Conservation (phyloP, 1,140 invertebrate species). For the Dendroctonus ponderosae region DNA sequence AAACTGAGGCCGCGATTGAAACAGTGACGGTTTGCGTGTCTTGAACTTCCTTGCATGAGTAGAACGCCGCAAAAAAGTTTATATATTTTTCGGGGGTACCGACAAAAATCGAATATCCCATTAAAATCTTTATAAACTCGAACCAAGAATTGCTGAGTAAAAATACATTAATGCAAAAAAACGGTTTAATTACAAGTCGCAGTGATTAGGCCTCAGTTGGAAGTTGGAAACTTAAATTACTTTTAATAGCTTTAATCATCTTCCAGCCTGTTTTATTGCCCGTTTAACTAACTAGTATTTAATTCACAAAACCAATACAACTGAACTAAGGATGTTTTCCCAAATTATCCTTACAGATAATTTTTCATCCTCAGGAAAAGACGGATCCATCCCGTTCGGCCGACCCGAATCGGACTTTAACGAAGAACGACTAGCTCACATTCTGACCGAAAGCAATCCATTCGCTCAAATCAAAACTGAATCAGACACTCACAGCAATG, state of each 20-base stretch:
- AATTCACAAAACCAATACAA: background rate
- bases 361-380: slow-evolving; percentile 69
- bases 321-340: slow-evolving; percentile 24
- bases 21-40: slow-evolving; percentile 21
- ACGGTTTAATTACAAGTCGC: background rate
- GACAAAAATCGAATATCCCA: slow-evolving; percentile 23
- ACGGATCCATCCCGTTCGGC: slow-evolving; percentile 72
- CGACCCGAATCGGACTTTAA: slow-evolving; percentile 78
- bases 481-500: slow-evolving; percentile 69
- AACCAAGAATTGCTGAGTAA: slow-evolving; percentile 15
- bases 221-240: too few relatives aligned
- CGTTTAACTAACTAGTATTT: background rate
- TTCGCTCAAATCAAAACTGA: slow-evolving; percentile 55
- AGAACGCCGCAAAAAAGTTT: slow-evolving; percentile 28
- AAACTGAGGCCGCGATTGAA: slow-evolving; percentile 10
- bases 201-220: background rate
- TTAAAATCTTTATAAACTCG: slow-evolving; percentile 24
- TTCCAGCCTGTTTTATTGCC: background rate
- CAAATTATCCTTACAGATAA: slow-evolving; percentile 46
- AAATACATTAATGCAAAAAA: slow-evolving; percentile 1
- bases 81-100: slow-evolving; percentile 26
- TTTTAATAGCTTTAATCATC: background rate
- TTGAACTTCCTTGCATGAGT: slow-evolving; percentile 18
- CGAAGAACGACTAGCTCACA: slow-evolving; percentile 91
- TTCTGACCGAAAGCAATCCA: slow-evolving; percentile 86